Percentiles rank a stretch among this genome's conserved stretches.
phyloP scores from a whole-genome alignment of 1,140 invertebrate genomes.

The Sitobion miscanthi region DNA sequence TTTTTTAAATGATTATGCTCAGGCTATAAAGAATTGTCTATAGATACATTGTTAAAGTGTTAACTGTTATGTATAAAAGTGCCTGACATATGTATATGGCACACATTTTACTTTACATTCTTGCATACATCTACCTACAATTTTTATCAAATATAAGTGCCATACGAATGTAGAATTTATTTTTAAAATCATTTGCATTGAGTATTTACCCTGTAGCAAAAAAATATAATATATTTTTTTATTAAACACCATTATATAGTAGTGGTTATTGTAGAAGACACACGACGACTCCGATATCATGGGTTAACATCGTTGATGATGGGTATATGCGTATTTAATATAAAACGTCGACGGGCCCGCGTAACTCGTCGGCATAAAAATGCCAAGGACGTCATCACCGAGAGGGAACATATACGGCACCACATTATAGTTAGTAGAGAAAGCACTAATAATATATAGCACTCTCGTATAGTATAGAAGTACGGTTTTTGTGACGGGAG shows the following conservation, averaged over 20 bases:
- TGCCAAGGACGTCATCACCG: constrained; percentile 27
- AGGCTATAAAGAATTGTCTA: neutral
- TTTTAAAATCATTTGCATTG: neutral
- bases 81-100: neutral
- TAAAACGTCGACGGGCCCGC: neutral
- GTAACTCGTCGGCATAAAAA: constrained; percentile 14
- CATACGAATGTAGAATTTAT: neutral
- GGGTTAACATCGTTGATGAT: neutral
- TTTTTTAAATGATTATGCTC: neutral
- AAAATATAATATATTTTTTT: neutral
- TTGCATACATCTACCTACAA: neutral
- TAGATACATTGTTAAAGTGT: neutral
- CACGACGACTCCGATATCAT: neutral
- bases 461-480: neutral
- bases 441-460: constrained; percentile 38
- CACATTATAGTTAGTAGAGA: constrained; percentile 3
- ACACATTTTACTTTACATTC: neutral
- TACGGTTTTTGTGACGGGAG: neutral
- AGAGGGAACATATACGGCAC: neutral
- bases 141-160: neutral
- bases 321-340: constrained; percentile 19
- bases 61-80: neutral
- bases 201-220: neutral
- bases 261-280: neutral
- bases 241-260: neutral